These are phyloP conservation scores for Microplitis mediator DNA, from an alignment of 1,140 invertebrate genomes.

Conservation along the genomic window DNA sequence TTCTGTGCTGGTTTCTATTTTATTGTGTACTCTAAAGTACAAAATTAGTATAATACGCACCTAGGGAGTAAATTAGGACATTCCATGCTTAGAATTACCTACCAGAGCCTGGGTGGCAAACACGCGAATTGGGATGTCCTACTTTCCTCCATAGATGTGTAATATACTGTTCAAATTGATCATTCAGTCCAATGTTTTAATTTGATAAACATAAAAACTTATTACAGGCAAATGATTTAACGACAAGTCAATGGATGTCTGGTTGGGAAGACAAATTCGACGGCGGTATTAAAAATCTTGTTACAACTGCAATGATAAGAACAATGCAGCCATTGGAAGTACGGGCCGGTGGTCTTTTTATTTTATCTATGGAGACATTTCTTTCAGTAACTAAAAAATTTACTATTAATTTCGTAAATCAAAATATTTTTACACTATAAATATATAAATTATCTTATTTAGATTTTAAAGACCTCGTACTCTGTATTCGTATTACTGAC, in stretches of 20 bases:
- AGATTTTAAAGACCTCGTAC: slow-evolving; percentile 29
- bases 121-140: too few relatives aligned
- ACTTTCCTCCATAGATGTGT: too few relatives aligned
- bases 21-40: too few relatives aligned
- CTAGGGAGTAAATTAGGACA: too few relatives aligned
- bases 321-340: slow-evolving; percentile 26
- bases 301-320: slow-evolving; percentile 25
- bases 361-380: slow-evolving; percentile 31
- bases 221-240: slow-evolving; percentile 13
- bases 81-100: too few relatives aligned
- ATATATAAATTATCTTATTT: background rate
- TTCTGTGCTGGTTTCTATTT: too few relatives aligned
- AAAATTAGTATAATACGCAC: too few relatives aligned
- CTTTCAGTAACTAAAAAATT: slow-evolving; percentile 13
- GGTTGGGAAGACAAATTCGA: slow-evolving; percentile 26
- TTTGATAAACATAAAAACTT: too few relatives aligned
- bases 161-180: too few relatives aligned
- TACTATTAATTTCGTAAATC: background rate
- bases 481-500: slow-evolving; percentile 31
- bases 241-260: slow-evolving; percentile 24
- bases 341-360: slow-evolving; percentile 28
- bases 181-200: too few relatives aligned
- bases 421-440: background rate
- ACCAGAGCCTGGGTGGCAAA: too few relatives aligned
- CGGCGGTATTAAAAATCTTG: background rate